Conservation (phyloP, 2,797 vertebrate species). For the Borostomias antarcticus region DNA sequence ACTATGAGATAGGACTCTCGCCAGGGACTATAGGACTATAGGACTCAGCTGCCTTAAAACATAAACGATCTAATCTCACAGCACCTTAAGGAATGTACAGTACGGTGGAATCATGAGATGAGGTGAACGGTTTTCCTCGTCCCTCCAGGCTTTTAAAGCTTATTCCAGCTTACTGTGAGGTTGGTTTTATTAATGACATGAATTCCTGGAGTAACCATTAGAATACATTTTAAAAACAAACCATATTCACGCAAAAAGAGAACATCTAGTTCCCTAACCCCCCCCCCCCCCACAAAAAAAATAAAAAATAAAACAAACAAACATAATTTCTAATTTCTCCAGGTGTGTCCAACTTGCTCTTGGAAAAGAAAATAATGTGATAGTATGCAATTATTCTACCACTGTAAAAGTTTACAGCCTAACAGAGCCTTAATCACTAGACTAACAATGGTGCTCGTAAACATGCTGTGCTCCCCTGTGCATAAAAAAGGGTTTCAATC, state of each 20-base stretch:
- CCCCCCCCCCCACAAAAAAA: too few relatives aligned
- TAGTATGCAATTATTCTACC: constrained; percentile 57
- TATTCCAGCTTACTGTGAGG: background rate
- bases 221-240: background rate
- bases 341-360: constrained; percentile 29
- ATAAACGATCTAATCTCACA: too few relatives aligned
- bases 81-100: too few relatives aligned
- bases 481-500: constrained; percentile 50
- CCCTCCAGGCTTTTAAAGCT: too few relatives aligned
- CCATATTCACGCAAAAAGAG: background rate
- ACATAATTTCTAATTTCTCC: too few relatives aligned
- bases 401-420: constrained; percentile 65
- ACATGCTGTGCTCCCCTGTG: constrained; percentile 29
- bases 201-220: background rate
- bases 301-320: too few relatives aligned
- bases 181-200: background rate
- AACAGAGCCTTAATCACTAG: constrained; percentile 62
- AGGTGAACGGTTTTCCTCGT: background rate
- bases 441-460: constrained; percentile 54
- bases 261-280: background rate
- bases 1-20: background rate
- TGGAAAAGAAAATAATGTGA: constrained; percentile 45
- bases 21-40: background rate
- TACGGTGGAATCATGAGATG: too few relatives aligned
- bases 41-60: background rate